Evolutionary conservation across 2,113 vertebrate genomes (phyloP).

Genomic region (Eretmodus cyanostictus): DNA sequence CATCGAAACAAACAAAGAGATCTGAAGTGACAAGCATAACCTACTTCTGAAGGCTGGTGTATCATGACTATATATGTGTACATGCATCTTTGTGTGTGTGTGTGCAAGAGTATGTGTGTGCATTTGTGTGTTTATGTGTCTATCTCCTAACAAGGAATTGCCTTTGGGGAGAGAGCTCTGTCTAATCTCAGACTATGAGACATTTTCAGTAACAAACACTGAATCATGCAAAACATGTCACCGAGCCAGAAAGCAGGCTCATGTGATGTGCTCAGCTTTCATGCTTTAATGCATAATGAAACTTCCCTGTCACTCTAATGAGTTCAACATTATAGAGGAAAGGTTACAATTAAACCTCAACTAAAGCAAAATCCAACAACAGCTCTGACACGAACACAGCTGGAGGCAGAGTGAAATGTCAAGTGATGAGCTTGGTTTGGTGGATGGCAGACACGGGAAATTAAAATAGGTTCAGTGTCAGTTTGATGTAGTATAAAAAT

Average conservation of each 20-base stretch:
- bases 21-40: conserved; percentile 16
- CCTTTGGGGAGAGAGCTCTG: conserved; percentile 22
- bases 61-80: neutral
- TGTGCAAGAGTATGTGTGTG: neutral
- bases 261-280: conserved; percentile 5
- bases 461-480: conserved; percentile 4
- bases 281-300: conserved; percentile 22
- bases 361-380: conserved; percentile 6
- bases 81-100: neutral
- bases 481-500: conserved; percentile 9
- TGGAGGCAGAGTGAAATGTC: neutral
- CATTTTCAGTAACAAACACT: conserved; percentile 39
- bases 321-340: conserved; percentile 1
- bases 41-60: neutral
- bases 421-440: neutral
- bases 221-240: conserved; percentile 42
- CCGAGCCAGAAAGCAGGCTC: neutral
- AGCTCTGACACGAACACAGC: conserved; percentile 3
- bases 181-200: conserved; percentile 28
- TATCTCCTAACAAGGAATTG: conserved; percentile 33
- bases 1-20: neutral
- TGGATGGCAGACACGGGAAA: neutral
- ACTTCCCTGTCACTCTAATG: conserved; percentile 10
- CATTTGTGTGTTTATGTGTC: neutral
- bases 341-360: conserved; percentile 22